Conservation (phyloP, 2,797 vertebrate species). For the Cygnus olor region DNA sequence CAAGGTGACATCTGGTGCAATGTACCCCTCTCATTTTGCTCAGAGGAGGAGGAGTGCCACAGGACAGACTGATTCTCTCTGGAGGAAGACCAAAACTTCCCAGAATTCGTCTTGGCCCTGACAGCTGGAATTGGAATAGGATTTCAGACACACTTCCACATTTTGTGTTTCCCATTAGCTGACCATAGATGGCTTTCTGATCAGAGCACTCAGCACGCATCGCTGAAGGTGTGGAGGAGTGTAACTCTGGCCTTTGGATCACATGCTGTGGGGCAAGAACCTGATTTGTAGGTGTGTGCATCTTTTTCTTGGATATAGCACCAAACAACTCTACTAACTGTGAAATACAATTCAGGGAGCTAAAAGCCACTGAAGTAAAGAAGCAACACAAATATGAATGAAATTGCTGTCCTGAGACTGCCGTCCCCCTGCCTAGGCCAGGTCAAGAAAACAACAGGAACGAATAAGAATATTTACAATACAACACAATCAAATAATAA, state of each 20-base stretch:
- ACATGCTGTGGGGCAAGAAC: neutral
- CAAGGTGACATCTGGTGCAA: neutral
- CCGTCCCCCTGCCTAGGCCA: neutral
- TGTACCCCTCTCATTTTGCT: neutral
- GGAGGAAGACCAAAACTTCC: neutral
- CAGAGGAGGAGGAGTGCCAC: neutral
- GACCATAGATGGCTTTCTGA: neutral
- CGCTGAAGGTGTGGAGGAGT: accelerated
- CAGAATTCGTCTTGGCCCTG: neutral
- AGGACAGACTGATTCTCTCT: neutral
- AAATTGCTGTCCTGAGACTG: neutral
- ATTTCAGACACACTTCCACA: neutral
- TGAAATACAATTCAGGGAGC: neutral
- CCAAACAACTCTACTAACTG: neutral
- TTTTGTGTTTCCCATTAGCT: neutral
- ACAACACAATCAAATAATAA: neutral
- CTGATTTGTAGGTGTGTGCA: neutral
- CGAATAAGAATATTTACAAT: neutral
- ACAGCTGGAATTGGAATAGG: neutral
- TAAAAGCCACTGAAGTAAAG: neutral
- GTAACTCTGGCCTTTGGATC: neutral
- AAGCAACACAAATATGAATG: neutral
- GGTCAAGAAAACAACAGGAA: neutral
- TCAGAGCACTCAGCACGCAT: neutral
- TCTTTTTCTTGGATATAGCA: neutral